Evolutionary conservation across 2,888 invertebrate genomes (phyloP), one percentile per base, ranked within the genome.

Genomic region (Galeopsomyia nigrocyanea): DNA sequence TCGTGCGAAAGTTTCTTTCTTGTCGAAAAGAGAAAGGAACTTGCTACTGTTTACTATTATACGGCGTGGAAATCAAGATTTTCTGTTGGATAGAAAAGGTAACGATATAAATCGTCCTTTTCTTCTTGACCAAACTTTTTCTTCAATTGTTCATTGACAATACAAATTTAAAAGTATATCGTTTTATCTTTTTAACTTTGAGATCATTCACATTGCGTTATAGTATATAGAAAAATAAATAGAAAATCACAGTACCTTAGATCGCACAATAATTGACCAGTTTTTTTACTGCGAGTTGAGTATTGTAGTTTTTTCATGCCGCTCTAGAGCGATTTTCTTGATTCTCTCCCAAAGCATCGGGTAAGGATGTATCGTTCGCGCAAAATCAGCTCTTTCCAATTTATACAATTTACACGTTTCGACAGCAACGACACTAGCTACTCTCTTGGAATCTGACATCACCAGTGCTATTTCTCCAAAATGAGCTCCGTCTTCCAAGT

Each of bases 391-490:
- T 47, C 86, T 81, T 57, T 83, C 82, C 14, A 88, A 78, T 39
- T 85, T 82, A 71, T 87, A 87, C 57, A 87, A 77, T 69, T 87
- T 86, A 79, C 87, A 87, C n/a, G 80, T 78, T 64, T 85, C 86
- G 2, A 87, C 82, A 0, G 88, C 87, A 6, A 87, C 80, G 1
- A 87, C 87, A 55, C 83, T 85, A 0, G 87, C 87, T 1, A 86
- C 84, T 63, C 87, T 79, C 19, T 79, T 78, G 47, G 84, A 82
- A 22, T 84, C 81, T 1, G 84, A 82, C 83, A 86, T 85, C 13
- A 88, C 81, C 22, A 87, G 77, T 7, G 87, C 85, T 60, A 87
- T 82, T 77, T 88, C 88, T 0, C 88, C 87, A 65, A 88, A 87
- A 73, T 87, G 84, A 14, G 87, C 85, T 0, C 88, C 87, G 67